Evolutionary conservation across 1,140 invertebrate genomes (phyloP).

Genomic region (Yoshiicerus persimilis): DNA sequence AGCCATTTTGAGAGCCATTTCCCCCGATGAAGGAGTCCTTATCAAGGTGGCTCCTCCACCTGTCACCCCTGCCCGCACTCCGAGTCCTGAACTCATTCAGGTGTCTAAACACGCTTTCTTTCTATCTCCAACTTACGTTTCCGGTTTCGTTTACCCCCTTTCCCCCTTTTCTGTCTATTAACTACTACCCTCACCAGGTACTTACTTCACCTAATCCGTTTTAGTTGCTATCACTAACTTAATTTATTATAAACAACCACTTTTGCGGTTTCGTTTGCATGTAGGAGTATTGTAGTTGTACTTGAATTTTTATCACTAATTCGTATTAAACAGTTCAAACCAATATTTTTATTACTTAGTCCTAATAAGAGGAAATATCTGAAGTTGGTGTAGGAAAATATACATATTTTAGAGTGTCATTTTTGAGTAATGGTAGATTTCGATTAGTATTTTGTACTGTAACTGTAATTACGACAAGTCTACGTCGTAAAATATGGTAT

Average conservation of each 20-base stretch:
- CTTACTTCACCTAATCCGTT: background rate
- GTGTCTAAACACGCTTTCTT: slow-evolving; percentile 48
- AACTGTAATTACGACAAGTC: background rate
- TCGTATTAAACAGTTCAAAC: too few species aligned
- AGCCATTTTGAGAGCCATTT: slow-evolving; percentile 16
- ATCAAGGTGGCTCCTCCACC: slow-evolving; percentile 48
- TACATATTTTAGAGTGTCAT: too few species aligned
- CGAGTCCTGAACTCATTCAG: slow-evolving; percentile 56
- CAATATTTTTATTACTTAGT: too few species aligned
- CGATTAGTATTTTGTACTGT: background rate
- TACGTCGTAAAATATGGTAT: background rate
- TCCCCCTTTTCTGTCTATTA: background rate
- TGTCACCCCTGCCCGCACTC: slow-evolving; percentile 52
- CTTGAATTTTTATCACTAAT: too few species aligned
- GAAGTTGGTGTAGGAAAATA: too few species aligned
- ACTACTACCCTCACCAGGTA: background rate
- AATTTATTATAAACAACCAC: too few species aligned
- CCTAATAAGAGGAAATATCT: too few species aligned
- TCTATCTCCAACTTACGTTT: background rate
- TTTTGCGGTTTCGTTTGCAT: too few species aligned
- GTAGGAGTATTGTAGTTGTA: too few species aligned
- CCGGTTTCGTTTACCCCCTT: background rate
- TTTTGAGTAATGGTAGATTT: background rate
- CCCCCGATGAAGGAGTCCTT: slow-evolving; percentile 26
- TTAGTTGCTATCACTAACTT: too few species aligned